Conservation (phyloP, 2,888 invertebrate species). For the Macrosoma leucophasiata region DNA sequence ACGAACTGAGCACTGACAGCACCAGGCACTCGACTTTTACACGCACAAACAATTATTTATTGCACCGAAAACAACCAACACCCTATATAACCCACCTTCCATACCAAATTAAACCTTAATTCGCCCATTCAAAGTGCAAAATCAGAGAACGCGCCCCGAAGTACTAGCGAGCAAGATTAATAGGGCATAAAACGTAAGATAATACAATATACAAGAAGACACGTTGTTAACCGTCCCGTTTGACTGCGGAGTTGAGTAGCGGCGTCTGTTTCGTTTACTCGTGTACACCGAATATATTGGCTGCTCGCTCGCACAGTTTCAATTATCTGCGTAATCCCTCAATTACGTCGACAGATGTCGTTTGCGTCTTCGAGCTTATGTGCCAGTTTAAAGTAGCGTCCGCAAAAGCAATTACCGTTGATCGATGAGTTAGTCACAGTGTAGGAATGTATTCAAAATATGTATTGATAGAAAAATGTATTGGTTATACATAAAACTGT, state of each 20-base stretch:
- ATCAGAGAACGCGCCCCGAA: conserved; percentile 32
- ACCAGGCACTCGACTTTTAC: conserved; percentile 65
- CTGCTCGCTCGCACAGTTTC: conserved; percentile 68
- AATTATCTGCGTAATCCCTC: conserved; percentile 82
- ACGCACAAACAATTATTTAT: conserved; percentile 73
- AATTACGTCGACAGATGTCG: conserved; percentile 79
- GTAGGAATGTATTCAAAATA: too few species aligned
- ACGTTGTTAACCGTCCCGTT: conserved; percentile 78
- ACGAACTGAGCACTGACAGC: conserved; percentile 27
- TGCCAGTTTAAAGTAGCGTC: conserved; percentile 72
- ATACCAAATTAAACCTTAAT: conserved; percentile 39
- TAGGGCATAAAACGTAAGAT: conserved; percentile 75
- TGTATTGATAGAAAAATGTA: too few species aligned
- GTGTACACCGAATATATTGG: conserved; percentile 29
- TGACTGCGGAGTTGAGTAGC: conserved; percentile 51
- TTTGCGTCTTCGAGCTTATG: conserved; percentile 72
- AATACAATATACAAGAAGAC: conserved; percentile 80
- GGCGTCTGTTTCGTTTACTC: conserved; percentile 47
- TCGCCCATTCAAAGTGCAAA: conserved; percentile 32
- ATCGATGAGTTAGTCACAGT: conserved; percentile 45
- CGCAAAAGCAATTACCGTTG: conserved; percentile 62
- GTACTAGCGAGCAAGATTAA: conserved; percentile 67
- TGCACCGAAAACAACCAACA: conserved; percentile 55
- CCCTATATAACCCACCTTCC: conserved; percentile 36
- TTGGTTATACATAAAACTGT: too few species aligned